A percentile compares a stretch with the other conserved stretches of the same genome.
phyloP scores from a whole-genome alignment of 2,797 vertebrate genomes.

The Karalla daura region DNA sequence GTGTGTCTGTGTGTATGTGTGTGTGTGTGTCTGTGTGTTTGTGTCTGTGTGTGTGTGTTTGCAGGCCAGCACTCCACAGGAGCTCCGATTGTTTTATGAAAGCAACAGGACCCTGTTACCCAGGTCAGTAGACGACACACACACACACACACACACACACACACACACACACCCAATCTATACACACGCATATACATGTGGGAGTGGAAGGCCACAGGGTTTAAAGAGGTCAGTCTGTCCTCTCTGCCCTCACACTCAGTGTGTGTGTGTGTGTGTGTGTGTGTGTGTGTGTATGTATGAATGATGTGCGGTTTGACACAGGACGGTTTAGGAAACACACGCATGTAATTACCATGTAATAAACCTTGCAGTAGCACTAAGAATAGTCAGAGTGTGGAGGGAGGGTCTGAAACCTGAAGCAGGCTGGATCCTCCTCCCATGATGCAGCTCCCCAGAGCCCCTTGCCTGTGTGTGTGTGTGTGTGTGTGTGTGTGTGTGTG shows the following conservation, averaged over 20 bases:
- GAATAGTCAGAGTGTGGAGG: constrained; percentile 47
- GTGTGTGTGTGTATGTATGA: background rate
- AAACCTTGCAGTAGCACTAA: constrained; percentile 24
- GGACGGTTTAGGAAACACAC: background rate
- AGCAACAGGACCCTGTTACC: constrained; percentile 93
- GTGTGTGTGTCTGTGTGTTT: constrained; percentile 3
- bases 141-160: background rate
- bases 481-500: too few relatives aligned
- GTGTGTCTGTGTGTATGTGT: constrained; percentile 11
- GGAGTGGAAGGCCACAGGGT: background rate
- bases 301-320: background rate
- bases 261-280: background rate
- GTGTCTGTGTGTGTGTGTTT: constrained; percentile 11
- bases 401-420: too few relatives aligned
- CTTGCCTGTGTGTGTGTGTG: too few relatives aligned
- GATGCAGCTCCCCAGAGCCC: too few relatives aligned
- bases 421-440: too few relatives aligned
- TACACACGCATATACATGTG: background rate
- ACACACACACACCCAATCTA: too few relatives aligned
- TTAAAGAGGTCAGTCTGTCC: constrained; percentile 36
- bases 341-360: constrained; percentile 23
- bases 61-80: constrained; percentile 96
- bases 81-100: constrained; percentile 96
- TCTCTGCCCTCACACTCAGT: background rate
- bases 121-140: constrained; percentile 83